These are phyloP conservation scores for Clunio marinus DNA, from an alignment of 2,888 invertebrate species.

Conservation along the genomic window DNA sequence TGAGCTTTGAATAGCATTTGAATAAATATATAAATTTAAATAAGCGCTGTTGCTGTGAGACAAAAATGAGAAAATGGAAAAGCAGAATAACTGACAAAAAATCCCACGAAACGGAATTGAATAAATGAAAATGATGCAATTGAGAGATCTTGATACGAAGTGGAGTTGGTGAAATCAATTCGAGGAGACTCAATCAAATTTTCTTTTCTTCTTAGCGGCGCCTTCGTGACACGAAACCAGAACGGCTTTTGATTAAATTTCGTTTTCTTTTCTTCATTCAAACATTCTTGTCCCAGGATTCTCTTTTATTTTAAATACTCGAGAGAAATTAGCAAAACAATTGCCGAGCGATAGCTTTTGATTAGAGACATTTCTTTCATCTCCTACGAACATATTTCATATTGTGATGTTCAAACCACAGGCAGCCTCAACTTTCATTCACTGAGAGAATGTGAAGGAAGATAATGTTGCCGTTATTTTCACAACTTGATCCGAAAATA, in stretches of 20 bases:
- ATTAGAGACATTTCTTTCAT: background rate
- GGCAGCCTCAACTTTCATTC: too few species aligned
- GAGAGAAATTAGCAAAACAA: conserved; percentile 23
- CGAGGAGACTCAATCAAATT: conserved; percentile 24
- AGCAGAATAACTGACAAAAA: background rate
- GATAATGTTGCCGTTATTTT: too few species aligned
- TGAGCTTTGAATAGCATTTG: conserved; percentile 34
- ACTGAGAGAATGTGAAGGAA: too few species aligned
- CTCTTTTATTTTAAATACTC: conserved; percentile 36
- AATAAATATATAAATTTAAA: conserved; percentile 37
- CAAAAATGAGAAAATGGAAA: background rate
- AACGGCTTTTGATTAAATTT: background rate
- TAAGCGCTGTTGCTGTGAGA: background rate
- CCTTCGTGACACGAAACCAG: background rate
- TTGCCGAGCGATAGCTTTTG: conserved; percentile 4
- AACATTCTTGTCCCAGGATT: background rate
- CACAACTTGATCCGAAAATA: too few species aligned
- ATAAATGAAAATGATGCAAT: conserved; percentile 26
- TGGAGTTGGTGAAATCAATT: background rate
- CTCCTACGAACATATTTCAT: too few species aligned
- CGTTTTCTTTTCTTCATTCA: background rate
- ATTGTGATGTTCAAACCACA: too few species aligned
- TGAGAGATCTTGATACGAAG: background rate
- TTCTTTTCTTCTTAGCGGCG: background rate
- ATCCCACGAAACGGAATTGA: background rate